Percentiles rank a stretch among this genome's conserved stretches.
Conservation (phyloP, 2,797 vertebrate genomes). For the Arnoldichthys spilopterus region DNA sequence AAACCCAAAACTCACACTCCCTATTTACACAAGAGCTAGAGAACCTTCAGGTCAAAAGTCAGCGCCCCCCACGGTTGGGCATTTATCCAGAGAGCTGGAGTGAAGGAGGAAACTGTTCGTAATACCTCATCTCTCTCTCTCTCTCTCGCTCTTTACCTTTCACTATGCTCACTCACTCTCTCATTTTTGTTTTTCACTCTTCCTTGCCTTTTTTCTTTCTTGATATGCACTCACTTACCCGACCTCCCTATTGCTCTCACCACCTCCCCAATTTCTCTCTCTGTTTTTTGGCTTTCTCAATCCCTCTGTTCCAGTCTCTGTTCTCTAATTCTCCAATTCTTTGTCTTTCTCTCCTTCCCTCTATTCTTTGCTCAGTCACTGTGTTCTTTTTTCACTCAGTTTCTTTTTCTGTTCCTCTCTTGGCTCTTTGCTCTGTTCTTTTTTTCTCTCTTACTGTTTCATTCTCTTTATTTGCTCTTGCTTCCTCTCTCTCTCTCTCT, state of each 20-base stretch:
- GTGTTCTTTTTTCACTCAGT: slow-evolving; percentile 39
- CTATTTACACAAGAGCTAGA: slow-evolving; percentile 78
- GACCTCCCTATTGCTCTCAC: not conserved
- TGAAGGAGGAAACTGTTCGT: not conserved
- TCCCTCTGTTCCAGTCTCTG: not conserved
- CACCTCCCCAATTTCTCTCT: slow-evolving; percentile 38
- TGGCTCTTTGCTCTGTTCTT: slow-evolving; percentile 3
- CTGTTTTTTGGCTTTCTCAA: not conserved
- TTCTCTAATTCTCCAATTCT: not conserved
- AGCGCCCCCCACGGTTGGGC: slow-evolving; percentile 65
- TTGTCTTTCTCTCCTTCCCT: slow-evolving; percentile 39
- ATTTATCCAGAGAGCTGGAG: slow-evolving; percentile 44
- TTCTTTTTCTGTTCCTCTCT: not conserved
- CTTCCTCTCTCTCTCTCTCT: not conserved
- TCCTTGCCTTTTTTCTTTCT: not conserved
- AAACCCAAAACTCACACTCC: slow-evolving; percentile 74
- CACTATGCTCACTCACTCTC: not conserved
- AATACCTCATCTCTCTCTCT: slow-evolving; percentile 27
- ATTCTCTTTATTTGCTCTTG: no score
- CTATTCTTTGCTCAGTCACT: slow-evolving; percentile 46
- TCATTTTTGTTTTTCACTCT: not conserved
- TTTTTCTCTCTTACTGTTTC: not conserved
- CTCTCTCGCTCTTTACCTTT: not conserved
- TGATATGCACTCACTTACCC: not conserved
- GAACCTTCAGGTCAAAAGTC: slow-evolving; percentile 72